Evolutionary conservation across 2,888 invertebrate genomes (phyloP).

Genomic region (Drosophila emarginata): DNA sequence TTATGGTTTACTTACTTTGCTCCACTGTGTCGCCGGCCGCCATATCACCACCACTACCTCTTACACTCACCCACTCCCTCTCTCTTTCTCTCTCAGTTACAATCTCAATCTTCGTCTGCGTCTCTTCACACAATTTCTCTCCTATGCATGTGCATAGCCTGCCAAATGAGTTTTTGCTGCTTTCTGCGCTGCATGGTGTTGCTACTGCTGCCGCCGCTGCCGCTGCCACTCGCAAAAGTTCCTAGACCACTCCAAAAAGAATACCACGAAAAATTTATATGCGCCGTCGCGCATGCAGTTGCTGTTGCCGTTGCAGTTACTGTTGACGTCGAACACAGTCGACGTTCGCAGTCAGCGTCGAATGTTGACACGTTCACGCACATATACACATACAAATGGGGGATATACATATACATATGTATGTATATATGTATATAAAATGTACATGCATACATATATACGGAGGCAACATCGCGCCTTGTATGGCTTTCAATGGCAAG

Average conservation of each 20-base stretch:
- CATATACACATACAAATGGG: not conserved
- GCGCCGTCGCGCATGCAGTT: constrained; percentile 74
- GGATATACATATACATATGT: not conserved
- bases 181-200: too few species aligned
- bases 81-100: not conserved
- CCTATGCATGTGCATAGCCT: constrained; percentile 45
- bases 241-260: constrained; percentile 73
- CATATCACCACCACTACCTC: constrained; percentile 1
- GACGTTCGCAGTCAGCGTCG: constrained; percentile 54
- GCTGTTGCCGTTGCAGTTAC: constrained; percentile 26
- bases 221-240: constrained; percentile 76
- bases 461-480: constrained; percentile 64
- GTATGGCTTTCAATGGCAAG: constrained; percentile 76
- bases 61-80: too few species aligned
- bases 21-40: constrained; percentile 34
- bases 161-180: constrained; percentile 49
- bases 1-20: constrained; percentile 11
- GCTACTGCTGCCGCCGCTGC: constrained; percentile 39
- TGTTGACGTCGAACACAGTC: constrained; percentile 30
- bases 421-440: not conserved
- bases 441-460: not conserved
- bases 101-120: not conserved
- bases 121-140: not conserved
- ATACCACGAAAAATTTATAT: constrained; percentile 71
- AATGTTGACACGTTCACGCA: constrained; percentile 70